Percentiles rank a stretch among this genome's conserved stretches.
phyloP scores from a whole-genome alignment of 2,797 vertebrate genomes.

The Urophycis tenuis region DNA sequence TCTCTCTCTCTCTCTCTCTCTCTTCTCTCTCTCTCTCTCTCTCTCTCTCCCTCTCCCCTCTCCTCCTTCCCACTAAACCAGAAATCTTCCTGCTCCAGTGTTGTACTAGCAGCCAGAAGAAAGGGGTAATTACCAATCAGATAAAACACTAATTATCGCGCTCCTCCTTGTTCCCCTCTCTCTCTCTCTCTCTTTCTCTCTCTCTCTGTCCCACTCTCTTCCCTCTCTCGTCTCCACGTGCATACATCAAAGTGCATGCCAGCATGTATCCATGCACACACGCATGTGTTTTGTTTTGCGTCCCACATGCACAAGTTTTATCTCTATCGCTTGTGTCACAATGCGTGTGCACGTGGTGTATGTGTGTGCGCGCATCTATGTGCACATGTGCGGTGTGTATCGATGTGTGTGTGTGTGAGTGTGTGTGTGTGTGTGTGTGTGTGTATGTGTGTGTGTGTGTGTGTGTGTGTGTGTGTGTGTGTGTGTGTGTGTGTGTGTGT shows the following conservation, averaged over 20 bases:
- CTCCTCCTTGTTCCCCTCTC: constrained; percentile 18
- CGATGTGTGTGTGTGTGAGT: constrained; percentile 12
- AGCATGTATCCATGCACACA: neutral
- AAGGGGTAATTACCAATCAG: constrained; percentile 69
- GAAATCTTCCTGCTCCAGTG: constrained; percentile 24
- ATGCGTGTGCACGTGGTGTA: neutral
- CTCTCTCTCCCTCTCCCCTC: constrained; percentile 7
- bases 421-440: neutral
- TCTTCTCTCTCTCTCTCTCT: constrained; percentile 3
- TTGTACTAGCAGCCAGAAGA: constrained; percentile 53
- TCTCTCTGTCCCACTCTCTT: too few relatives aligned
- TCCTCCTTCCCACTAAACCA: neutral
- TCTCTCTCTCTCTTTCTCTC: constrained; percentile 29
- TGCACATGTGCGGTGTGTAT: neutral
- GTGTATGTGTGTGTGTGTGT: neutral
- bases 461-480: neutral
- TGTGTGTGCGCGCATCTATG: constrained; percentile 4
- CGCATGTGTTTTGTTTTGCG: neutral
- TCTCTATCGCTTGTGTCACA: neutral
- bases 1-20: constrained; percentile 5
- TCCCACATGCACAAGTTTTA: neutral
- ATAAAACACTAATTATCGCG: constrained; percentile 69
- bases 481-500: neutral
- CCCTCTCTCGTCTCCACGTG: neutral
- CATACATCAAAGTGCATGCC: too few relatives aligned